A percentile compares a stretch with the other conserved stretches of the same genome.
Evolutionary conservation across 2,113 vertebrate species (phyloP).

Genomic region (Platichthys flesus): DNA sequence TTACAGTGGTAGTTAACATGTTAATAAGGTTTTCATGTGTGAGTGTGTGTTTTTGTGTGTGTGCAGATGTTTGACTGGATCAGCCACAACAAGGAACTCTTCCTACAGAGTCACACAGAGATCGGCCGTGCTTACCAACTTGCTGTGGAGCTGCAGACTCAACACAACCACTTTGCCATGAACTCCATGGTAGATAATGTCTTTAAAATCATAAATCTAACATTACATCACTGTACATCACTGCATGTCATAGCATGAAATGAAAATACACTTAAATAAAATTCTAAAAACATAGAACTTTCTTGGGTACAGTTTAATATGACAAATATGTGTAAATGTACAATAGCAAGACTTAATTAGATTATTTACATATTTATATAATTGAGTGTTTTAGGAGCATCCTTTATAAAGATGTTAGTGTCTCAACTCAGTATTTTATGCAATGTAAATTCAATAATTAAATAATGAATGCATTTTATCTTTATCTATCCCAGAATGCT

Average conservation of each 20-base stretch:
- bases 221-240: too few species aligned
- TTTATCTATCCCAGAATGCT: constrained; percentile 86
- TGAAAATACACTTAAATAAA: too few species aligned
- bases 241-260: too few species aligned
- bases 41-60: not conserved
- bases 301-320: too few species aligned
- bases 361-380: too few species aligned
- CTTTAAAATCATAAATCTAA: too few species aligned
- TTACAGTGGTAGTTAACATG: not conserved
- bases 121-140: constrained; percentile 96
- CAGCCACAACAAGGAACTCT: constrained; percentile 98
- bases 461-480: not conserved
- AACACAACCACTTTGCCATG: constrained; percentile 99
- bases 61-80: constrained; percentile 99
- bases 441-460: not conserved
- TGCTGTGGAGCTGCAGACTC: constrained; percentile 95
- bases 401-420: too few species aligned
- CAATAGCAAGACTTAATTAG: too few species aligned
- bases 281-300: too few species aligned
- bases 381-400: too few species aligned
- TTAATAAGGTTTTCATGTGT: not conserved
- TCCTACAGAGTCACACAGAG: constrained; percentile 97
- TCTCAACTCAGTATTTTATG: too few species aligned
- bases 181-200: constrained; percentile 92
- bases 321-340: too few species aligned